Base-by-base conservation (phyloP, 2,888 invertebrate genomes). In the Orthosia cruda region DNA sequence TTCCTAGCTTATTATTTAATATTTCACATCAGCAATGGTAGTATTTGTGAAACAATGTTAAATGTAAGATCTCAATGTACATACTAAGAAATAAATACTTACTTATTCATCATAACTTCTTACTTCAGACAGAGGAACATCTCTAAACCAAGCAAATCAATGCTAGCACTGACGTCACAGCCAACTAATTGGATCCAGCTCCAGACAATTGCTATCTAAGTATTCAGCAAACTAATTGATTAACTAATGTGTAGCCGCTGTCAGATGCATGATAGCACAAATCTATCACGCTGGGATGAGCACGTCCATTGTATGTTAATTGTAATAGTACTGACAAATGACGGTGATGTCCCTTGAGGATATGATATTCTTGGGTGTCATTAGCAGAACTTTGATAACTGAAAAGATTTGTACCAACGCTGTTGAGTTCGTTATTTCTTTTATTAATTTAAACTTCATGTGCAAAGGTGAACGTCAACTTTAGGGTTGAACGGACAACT, bases 161-260 rank as follows among this genome's bases (percentile, higher is more conserved):
- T 18, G 23, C 15, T 47, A 18, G 4, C n/a, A 47, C 20, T 64
- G 54, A 54, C 57, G 16, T 62, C 67, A 58, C 18, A 55, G 20
- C 54, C 18, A 32, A 47, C 59, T 73, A 73, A 84, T 80, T 86
- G 18, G 11, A 71, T 63, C 63, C 7, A 74, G n/a, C 54, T 59
- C 20, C 20, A 72, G 66, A 73, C 57, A 75, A 71, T 65, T 59
- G 13, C 61, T 50, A 83, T 83, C 75, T 71, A 68, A 57, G 57
- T 85, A 83, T 74, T 54, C 83, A 86, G 71, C 32, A 50, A 45
- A 32, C 20, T 76, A 87, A 81, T 83, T 73, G 74, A 81, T 76
- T 81, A 81, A 78, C 61, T 78, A 87, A 80, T 80, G 67, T 71
- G 85, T 82, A 74, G 58, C 74, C 58, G 12, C 18, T 76, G 75